Base-by-base conservation (phyloP, 2,797 vertebrate species). In the Crenuchus spilurus region DNA sequence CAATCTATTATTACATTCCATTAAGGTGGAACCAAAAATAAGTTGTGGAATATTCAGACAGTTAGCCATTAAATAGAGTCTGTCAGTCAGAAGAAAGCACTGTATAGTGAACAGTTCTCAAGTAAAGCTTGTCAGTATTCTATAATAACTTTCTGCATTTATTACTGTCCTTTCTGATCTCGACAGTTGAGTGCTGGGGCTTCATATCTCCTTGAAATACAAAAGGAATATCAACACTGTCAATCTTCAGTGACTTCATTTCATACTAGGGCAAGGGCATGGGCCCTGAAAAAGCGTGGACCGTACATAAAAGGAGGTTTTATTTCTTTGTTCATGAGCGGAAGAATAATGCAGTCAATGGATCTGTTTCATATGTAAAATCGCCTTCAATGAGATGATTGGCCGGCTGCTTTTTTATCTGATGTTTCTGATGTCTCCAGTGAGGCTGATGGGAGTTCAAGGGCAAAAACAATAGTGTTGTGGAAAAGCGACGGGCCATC, bases 171-270 rank as follows among this genome's bases (percentile, higher is more conserved):
- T 48, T 48, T 74, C 62, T 74, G 52, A 58, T 62, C 48, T 66
- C 70, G 52, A 70, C 42, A 58, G 39, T 62, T 16, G 9, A 75
- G 24, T 28, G 24, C 4, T 28, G 3, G 55, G 78, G 81, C 79
- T 75, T 85, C 82, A 88, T 88, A 87, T 88, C 84, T 81, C 80
- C 35, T 83, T 88, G 86, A 91, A 90, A 90, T 84, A 83, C 80
- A 81, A 88, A 88, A 31, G 58, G 26, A 78, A 84, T 84, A 87
- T 88, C 84, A 89, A 82, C 70, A 82, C 79, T 80, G 78, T 84
- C 57, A 64, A 82, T 85, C 71, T 90, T 90, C 87, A 76, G 88
- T 91, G 79, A 72, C 20, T 87, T 89, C 82, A 88, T 90, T 88
- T 91, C 81, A 88, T 88, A 85, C 16, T 83, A 61, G 84, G 85